Conservation (phyloP, 2,888 invertebrate genomes). For the Mellilla xanthometata region DNA sequence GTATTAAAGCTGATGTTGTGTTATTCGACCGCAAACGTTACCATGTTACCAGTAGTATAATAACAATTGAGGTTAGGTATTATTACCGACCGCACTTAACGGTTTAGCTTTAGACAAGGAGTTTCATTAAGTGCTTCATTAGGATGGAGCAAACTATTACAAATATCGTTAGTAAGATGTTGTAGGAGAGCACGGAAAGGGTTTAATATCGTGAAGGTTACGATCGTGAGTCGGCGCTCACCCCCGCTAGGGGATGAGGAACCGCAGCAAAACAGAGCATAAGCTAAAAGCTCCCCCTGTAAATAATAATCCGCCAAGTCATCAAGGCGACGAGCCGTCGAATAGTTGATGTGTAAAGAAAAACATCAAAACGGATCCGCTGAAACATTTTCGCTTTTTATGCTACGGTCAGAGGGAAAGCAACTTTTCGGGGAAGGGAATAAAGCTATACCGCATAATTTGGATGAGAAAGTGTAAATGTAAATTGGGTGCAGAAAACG, state of each 20-base stretch:
- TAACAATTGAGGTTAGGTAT: constrained; percentile 19
- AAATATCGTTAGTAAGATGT: constrained; percentile 25
- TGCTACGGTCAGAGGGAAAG: constrained; percentile 13
- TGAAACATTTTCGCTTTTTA: constrained; percentile 22
- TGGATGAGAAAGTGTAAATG: constrained; percentile 16
- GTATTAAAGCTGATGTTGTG: constrained; percentile 12
- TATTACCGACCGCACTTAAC: constrained; percentile 15
- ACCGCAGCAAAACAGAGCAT: constrained; percentile 35
- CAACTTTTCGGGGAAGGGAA: constrained; percentile 8
- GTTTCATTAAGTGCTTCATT: constrained; percentile 25
- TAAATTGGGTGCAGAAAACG: constrained; percentile 19
- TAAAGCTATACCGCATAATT: constrained; percentile 16
- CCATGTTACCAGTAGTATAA: constrained; percentile 3
- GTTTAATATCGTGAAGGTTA: constrained; percentile 32
- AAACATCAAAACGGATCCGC: constrained; percentile 31
- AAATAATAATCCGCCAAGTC: constrained; percentile 40
- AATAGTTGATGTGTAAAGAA: constrained; percentile 34
- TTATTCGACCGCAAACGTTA: constrained; percentile 7
- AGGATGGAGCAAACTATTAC: constrained; percentile 24
- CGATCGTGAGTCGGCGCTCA: constrained; percentile 34
- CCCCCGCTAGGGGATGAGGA: constrained; percentile 23
- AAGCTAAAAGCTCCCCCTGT: constrained; percentile 42
- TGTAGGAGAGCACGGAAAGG: constrained; percentile 21
- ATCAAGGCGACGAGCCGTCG: constrained; percentile 34
- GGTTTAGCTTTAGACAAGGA: constrained; percentile 18